Base-by-base conservation (phyloP, 2,113 vertebrate species). In the Heterotilapia buettikoferi region DNA sequence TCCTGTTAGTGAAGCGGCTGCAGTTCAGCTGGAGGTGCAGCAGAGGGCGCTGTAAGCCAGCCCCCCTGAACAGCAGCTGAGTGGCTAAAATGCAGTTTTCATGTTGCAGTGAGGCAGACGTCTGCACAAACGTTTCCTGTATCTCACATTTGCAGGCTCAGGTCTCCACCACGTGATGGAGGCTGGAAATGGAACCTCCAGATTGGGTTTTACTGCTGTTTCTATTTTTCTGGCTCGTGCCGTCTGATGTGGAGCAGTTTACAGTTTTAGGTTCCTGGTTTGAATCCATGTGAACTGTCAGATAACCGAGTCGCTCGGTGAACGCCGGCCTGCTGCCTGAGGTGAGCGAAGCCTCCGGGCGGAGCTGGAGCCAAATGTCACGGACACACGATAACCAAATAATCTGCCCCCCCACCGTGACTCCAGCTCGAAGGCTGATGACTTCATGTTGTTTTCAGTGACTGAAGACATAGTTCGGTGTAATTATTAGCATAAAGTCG, bases 351-450 rank as follows among this genome's bases (percentile, higher is more conserved):
- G 19, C 33, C 38, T 63, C 59, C 2, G 1, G 31, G 2, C 3
- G 1, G 4, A 21, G 63, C 10, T 21, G 4, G 63, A 36, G 31
- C 10, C 61, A 36, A 36, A 66, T 38, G 31, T 36, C 31, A 38
- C 1, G 0, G 1, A 7, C 2, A 3, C 19, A 8, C 0, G 1
- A 13, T 13, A 38, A 8, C 19, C 33, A 66, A 38, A 66, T 66
- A 11, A 6, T 19, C 26, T 18, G 14, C 24, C 21, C 54, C 10
- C 53, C 6, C 54, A 7, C 54, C 0, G 29, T 11, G 29, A 63
- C 31, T 33, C 6, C 9, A 36, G 31, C 31, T 36, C 3, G 4
- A 10, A 66, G 3, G 26, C 14, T 2, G 18, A 36, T n/a, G 33
- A 66, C 29, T 61, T 61, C 26, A 61, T 19, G 29, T 33, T 61